Conservation (phyloP, 2,888 invertebrate species). For the Lysandra coridon region DNA sequence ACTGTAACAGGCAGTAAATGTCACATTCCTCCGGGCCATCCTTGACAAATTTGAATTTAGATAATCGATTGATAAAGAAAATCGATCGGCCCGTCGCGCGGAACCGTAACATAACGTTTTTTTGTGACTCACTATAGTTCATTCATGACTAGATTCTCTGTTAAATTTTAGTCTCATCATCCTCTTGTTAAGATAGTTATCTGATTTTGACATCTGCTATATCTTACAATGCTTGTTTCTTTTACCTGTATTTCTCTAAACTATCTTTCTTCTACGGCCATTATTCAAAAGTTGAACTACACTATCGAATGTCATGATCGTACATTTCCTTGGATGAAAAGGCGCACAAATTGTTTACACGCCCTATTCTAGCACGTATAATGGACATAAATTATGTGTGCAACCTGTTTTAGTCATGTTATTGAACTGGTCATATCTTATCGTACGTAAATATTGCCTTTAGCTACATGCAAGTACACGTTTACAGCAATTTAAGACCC, state of each 20-base stretch:
- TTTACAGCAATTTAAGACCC: neutral
- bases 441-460: slow-evolving; percentile 52
- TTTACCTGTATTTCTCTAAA: neutral
- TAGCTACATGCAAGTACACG: slow-evolving; percentile 32
- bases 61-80: slow-evolving; percentile 11
- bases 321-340: slow-evolving; percentile 27
- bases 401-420: slow-evolving; percentile 51
- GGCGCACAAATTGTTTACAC: slow-evolving; percentile 27
- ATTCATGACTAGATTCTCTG: slow-evolving; percentile 15
- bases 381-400: slow-evolving; percentile 33
- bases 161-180: neutral
- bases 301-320: slow-evolving; percentile 24
- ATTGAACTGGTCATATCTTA: slow-evolving; percentile 74
- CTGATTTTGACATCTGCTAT: neutral
- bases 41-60: slow-evolving; percentile 24
- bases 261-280: neutral
- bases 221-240: slow-evolving; percentile 3
- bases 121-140: slow-evolving; percentile 8
- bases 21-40: slow-evolving; percentile 12
- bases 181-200: neutral
- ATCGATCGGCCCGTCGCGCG: neutral
- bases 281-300: slow-evolving; percentile 19
- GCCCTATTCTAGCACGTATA: slow-evolving; percentile 12
- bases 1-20: neutral
- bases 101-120: slow-evolving; percentile 17